Conservation (phyloP, 2,113 vertebrate species). For the Garra rufa region DNA sequence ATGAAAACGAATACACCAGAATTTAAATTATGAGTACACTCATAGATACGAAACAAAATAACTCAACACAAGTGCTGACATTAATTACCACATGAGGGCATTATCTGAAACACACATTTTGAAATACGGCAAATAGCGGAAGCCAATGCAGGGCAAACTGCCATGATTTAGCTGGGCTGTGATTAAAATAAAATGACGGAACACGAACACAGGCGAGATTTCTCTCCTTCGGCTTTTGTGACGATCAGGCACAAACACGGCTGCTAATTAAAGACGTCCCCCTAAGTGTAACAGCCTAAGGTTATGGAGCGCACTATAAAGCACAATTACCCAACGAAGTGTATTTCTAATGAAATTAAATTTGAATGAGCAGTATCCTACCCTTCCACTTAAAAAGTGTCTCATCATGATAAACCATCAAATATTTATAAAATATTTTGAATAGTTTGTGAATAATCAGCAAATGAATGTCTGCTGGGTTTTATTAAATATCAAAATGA, state of each 20-base stretch:
- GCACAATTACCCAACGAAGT: constrained; percentile 37
- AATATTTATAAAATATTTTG: constrained; percentile 52
- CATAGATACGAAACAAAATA: constrained; percentile 15
- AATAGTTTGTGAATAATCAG: constrained; percentile 47
- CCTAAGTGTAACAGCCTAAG: constrained; percentile 26
- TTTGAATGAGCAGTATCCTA: constrained; percentile 43
- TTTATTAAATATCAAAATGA: background rate
- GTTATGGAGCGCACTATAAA: constrained; percentile 18
- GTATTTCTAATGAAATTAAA: constrained; percentile 48
- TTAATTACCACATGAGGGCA: constrained; percentile 32
- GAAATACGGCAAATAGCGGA: constrained; percentile 4
- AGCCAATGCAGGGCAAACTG: constrained; percentile 4
- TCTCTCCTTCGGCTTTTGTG: background rate
- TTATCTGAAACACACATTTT: constrained; percentile 22
- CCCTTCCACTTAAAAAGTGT: constrained; percentile 21
- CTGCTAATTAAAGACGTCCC: constrained; percentile 39
- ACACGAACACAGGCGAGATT: background rate
- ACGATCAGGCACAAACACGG: constrained; percentile 22
- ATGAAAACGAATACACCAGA: constrained; percentile 1
- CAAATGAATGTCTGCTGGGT: constrained; percentile 37
- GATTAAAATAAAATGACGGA: constrained; percentile 10
- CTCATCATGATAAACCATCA: constrained; percentile 37
- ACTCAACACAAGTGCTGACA: constrained; percentile 29
- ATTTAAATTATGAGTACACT: constrained; percentile 27
- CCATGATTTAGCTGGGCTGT: constrained; percentile 4